phyloP scores from a whole-genome alignment of 2,797 vertebrate genomes.

The Enteromius radiatus region DNA sequence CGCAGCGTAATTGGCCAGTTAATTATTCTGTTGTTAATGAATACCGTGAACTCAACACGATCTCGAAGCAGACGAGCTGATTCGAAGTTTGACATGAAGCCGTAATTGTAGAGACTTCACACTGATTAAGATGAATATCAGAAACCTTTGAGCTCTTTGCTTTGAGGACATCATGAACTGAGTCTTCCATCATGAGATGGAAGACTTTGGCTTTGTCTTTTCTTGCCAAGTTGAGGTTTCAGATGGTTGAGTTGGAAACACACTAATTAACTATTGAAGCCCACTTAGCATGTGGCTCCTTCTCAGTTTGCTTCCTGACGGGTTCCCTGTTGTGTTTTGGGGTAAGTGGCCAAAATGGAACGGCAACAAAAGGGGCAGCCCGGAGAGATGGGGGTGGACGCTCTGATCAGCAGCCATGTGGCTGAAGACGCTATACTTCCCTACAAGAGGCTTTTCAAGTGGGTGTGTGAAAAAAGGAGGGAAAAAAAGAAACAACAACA shows the following conservation, averaged over 20 bases:
- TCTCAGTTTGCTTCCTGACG: conserved; percentile 21
- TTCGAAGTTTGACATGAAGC: conserved; percentile 38
- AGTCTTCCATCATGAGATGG: conserved; percentile 10
- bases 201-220: conserved; percentile 48
- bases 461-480: conserved; percentile 8
- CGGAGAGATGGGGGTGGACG: background rate
- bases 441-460: conserved; percentile 9
- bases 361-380: conserved; percentile 22
- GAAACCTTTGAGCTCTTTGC: conserved; percentile 16
- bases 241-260: conserved; percentile 33
- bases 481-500: background rate
- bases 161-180: conserved; percentile 22
- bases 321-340: conserved; percentile 31
- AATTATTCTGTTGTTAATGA: conserved; percentile 59
- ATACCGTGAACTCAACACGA: conserved; percentile 23
- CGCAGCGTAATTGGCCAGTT: conserved; percentile 49
- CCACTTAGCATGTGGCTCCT: conserved; percentile 48
- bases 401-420: conserved; percentile 41
- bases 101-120: conserved; percentile 46
- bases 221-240: conserved; percentile 34
- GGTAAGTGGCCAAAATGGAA: conserved; percentile 30
- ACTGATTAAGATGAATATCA: conserved; percentile 54
- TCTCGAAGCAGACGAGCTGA: background rate
- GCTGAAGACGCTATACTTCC: conserved; percentile 19
- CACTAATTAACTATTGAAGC: conserved; percentile 54